These are phyloP conservation scores for Amiota minor DNA, from an alignment of 2,888 invertebrate genomes.

Conservation along the genomic window DNA sequence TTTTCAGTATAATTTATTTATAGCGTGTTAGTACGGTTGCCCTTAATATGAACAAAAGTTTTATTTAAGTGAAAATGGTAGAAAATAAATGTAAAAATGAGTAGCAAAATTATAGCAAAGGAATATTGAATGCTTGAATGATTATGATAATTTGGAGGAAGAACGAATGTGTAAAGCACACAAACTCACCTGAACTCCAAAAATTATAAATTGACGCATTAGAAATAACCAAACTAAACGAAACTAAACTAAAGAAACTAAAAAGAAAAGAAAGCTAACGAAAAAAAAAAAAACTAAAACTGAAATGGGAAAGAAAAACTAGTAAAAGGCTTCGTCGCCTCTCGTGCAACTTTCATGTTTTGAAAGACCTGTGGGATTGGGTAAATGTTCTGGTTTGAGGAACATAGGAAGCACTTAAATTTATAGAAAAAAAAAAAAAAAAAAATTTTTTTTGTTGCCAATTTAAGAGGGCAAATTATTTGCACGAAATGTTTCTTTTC, in stretches of 20 bases:
- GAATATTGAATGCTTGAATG: neutral
- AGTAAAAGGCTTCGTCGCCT: neutral
- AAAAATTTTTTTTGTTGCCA: constrained; percentile 37
- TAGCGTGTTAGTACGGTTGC: constrained; percentile 50
- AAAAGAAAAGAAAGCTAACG: neutral
- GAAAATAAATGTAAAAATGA: no score
- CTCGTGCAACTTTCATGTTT: neutral
- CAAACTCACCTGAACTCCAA: no score
- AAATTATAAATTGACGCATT: constrained; percentile 10
- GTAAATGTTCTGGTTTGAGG: neutral
- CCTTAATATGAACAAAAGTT: neutral
- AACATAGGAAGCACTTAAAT: neutral
- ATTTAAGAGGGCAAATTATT: constrained; percentile 60
- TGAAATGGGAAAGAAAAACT: neutral
- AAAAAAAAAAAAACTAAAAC: neutral
- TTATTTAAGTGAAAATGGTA: neutral
- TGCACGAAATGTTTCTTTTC: constrained; percentile 62
- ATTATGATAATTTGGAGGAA: no score
- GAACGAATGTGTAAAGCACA: no score
- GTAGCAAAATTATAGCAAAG: neutral
- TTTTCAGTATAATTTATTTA: constrained; percentile 60
- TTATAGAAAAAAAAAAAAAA: neutral
- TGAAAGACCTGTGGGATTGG: neutral
- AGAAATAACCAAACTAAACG: neutral
- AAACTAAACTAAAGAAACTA: neutral